phyloP scores from a whole-genome alignment of 2,113 vertebrate species.

The Neodon shergylaensis region DNA sequence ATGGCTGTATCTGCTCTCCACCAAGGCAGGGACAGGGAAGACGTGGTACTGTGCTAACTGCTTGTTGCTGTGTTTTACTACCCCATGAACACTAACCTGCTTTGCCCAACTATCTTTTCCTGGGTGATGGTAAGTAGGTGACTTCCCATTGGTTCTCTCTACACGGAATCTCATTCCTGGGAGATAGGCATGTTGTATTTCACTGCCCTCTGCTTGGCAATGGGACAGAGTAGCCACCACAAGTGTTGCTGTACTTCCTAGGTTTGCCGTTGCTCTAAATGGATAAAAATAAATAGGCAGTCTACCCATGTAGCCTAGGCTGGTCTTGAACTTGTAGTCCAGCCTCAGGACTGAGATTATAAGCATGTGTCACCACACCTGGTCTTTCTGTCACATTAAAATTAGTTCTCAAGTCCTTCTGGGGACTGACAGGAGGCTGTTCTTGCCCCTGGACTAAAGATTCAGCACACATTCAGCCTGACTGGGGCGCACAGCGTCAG shows the following conservation, averaged over 20 bases:
- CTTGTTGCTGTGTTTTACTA: background rate
- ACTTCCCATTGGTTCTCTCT: background rate
- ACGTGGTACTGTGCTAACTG: background rate
- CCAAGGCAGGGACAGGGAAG: background rate
- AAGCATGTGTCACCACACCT: background rate
- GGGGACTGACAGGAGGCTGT: background rate
- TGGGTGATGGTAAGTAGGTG: background rate
- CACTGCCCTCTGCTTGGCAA: background rate
- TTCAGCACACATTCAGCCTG: background rate
- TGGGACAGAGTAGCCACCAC: background rate
- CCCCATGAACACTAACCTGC: background rate
- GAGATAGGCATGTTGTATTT: background rate
- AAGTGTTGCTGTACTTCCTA: background rate
- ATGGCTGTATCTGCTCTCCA: background rate
- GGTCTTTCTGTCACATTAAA: background rate
- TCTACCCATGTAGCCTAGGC: background rate
- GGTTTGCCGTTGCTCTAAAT: background rate
- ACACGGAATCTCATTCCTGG: background rate
- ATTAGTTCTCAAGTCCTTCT: background rate
- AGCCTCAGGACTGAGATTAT: background rate
- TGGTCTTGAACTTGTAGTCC: background rate
- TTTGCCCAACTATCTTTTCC: background rate
- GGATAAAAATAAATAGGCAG: background rate
- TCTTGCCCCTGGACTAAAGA: background rate
- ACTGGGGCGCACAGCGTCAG: background rate